Evolutionary conservation across 2,888 invertebrate genomes (phyloP).

Genomic region (Leptothorax acervorum): DNA sequence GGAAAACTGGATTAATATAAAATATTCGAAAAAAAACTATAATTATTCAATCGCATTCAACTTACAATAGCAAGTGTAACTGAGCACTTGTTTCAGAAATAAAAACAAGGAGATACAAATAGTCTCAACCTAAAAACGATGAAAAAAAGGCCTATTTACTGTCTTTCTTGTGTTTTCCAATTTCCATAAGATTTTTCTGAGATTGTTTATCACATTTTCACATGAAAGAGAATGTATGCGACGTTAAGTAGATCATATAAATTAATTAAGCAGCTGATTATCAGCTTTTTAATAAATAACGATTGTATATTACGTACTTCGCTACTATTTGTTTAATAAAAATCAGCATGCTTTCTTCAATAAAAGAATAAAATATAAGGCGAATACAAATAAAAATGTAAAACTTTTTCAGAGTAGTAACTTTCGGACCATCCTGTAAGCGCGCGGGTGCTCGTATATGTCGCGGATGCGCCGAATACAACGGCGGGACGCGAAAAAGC

Average conservation of each 20-base stretch:
- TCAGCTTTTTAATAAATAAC: not conserved
- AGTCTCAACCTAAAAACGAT: conserved; percentile 61
- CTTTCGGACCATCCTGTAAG: not conserved
- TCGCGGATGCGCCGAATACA: not conserved
- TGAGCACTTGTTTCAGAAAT: conserved; percentile 12
- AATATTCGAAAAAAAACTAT: conserved; percentile 14
- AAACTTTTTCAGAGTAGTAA: not conserved
- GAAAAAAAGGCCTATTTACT: not conserved
- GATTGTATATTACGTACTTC: not conserved
- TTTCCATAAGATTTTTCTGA: not conserved
- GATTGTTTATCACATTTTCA: not conserved
- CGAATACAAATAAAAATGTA: not conserved
- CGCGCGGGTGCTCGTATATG: conserved; percentile 22
- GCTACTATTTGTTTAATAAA: not conserved
- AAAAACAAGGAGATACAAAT: conserved; percentile 22
- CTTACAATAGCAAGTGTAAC: not conserved
- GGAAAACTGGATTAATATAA: conserved; percentile 21
- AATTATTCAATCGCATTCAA: conserved; percentile 44
- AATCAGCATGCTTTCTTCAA: not conserved
- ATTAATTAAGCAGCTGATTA: not conserved
- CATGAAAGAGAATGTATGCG: not conserved
- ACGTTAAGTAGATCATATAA: not conserved
- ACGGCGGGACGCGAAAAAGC: conserved; percentile 37
- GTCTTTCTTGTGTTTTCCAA: not conserved
- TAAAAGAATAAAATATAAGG: not conserved